Conservation (phyloP, 2,888 invertebrate genomes). For the Hofmannophila pseudospretella region DNA sequence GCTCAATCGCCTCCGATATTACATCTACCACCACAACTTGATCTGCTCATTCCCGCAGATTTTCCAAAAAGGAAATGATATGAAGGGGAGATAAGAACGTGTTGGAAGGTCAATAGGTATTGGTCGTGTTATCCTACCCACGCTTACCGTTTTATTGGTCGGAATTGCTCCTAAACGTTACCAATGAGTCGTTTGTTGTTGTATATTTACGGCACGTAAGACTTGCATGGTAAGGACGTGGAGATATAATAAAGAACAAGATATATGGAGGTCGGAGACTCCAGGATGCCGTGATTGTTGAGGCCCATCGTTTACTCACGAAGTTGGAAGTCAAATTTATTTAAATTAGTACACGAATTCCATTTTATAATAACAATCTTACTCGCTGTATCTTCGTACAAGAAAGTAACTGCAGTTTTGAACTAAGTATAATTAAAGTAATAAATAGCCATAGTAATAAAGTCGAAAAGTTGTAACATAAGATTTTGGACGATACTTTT, state of each 20-base stretch:
- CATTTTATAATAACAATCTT: slow-evolving; percentile 5
- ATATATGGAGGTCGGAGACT: slow-evolving; percentile 42
- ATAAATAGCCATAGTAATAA: no score
- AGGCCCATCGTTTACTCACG: slow-evolving; percentile 4
- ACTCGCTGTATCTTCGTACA: no score
- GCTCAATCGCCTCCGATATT: slow-evolving; percentile 46
- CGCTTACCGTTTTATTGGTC: slow-evolving; percentile 69
- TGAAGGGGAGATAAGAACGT: slow-evolving; percentile 18
- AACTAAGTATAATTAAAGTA: no score
- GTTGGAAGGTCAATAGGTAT: slow-evolving; percentile 34
- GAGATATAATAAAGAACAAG: slow-evolving; percentile 52
- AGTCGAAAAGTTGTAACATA: no score
- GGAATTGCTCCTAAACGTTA: slow-evolving; percentile 74
- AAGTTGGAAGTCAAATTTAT: slow-evolving; percentile 17
- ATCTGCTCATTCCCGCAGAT: slow-evolving; percentile 18
- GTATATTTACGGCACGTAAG: slow-evolving; percentile 65
- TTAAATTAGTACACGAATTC: slow-evolving; percentile 1
- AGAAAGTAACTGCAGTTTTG: no score
- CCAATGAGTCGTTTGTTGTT: slow-evolving; percentile 70
- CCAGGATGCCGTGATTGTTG: slow-evolving; percentile 24
- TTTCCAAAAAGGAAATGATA: slow-evolving; percentile 9
- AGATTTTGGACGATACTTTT: no score
- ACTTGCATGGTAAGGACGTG: slow-evolving; percentile 45
- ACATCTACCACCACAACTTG: slow-evolving; percentile 28
- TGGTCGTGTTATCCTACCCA: slow-evolving; percentile 57